Evolutionary conservation across 2,797 vertebrate species (phyloP), one percentile per base, ranked within the genome.

Genomic region (Petrocephalus sullivani): DNA sequence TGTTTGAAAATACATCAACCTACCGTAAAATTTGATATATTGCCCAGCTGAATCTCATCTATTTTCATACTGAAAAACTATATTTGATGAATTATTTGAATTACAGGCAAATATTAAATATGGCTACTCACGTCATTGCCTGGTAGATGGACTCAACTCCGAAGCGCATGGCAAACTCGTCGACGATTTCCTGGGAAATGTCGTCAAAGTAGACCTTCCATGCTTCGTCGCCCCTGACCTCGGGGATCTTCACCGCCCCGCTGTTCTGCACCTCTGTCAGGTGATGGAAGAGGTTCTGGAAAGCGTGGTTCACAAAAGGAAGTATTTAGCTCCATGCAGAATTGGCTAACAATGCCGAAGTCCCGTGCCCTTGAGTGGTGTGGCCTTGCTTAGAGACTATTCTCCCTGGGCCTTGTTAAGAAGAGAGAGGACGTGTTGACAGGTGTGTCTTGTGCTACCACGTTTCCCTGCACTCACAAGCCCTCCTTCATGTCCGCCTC

Each of bases 171-270:
- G 98, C 98, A 85, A 99, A 99, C 93, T 99, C 98, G 92, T 99
- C 98, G 60, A 99, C 98, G 88, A 99, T 99, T 95, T 99, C 98
- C 91, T 99, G 98, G 14, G 98, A 96, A 2, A 97, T 95, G 0
- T 98, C 98, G 87, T 99, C 98, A 91, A 96, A 99, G 94, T 99
- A 99, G 89, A 99, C 98, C 93, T 99, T 99, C 98, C 98, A 99
- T 56, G 98, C 98, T 89, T 99, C 98, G 12, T 99, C 98, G 0
- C 98, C 98, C 93, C 95, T 98, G 92, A 98, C 96, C 90, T 97
- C 95, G 0, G 98, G 98, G 90, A 99, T 98, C 94, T 97, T 98
- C 93, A 99, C 98, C 5, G 93, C 95, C 1, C 98, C 98, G 0
- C 91, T 93, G 88, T 93, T 97, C 93, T 97, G 98, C 88, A 97